A percentile compares a stretch with the other conserved stretches of the same genome.
These are phyloP conservation scores for Noctua janthe DNA, from an alignment of 2,888 invertebrate genomes.

Conservation along the genomic window DNA sequence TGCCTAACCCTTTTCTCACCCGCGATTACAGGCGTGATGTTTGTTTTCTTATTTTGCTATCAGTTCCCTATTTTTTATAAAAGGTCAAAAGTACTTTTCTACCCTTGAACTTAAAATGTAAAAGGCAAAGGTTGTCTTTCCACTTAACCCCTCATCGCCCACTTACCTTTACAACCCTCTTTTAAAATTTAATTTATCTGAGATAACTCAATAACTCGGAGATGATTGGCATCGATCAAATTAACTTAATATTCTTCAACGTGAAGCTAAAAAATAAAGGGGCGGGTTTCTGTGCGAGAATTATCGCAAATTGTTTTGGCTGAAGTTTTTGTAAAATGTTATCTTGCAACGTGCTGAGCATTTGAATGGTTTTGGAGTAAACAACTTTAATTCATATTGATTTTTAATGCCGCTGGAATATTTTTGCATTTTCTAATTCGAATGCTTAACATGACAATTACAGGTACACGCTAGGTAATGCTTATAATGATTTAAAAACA, in stretches of 20 bases:
- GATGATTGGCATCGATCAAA: constrained; percentile 38
- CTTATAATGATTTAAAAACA: neutral
- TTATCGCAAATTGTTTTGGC: constrained; percentile 21
- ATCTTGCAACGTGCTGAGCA: constrained; percentile 8
- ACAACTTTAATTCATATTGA: neutral
- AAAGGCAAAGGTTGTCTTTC: neutral
- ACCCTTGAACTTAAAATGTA: constrained; percentile 1
- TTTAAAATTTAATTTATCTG: constrained; percentile 37
- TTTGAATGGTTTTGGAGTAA: neutral
- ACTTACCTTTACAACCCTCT: constrained; percentile 1
- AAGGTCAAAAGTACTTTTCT: neutral
- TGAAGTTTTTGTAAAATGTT: constrained; percentile 10
- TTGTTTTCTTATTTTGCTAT: neutral
- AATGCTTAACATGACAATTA: neutral
- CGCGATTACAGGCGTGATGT: neutral
- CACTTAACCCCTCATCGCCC: constrained; percentile 5
- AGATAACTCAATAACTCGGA: constrained; percentile 26
- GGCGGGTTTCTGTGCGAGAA: neutral
- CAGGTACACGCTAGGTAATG: neutral
- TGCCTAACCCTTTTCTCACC: neutral
- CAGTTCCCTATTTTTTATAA: neutral
- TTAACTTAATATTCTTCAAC: constrained; percentile 39
- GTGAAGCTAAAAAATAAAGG: neutral
- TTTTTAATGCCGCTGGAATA: neutral
- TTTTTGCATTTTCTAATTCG: neutral